phyloP scores from a whole-genome alignment of 2,113 vertebrate species.

The Ptychochromis oligacanthus region DNA sequence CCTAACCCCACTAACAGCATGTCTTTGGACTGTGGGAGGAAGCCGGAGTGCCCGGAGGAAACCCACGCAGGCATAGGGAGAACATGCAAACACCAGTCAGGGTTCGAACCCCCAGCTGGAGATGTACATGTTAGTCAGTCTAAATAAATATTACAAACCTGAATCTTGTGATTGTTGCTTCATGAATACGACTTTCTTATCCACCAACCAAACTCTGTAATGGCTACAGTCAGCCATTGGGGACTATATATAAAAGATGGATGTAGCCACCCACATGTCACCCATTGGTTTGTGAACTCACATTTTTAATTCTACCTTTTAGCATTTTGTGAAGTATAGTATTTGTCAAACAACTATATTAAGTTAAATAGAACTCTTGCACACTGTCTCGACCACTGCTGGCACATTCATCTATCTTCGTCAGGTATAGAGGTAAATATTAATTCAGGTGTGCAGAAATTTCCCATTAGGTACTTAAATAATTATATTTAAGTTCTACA shows the following conservation, averaged over 20 bases:
- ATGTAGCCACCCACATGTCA: background rate
- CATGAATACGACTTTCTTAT: too few relatives aligned
- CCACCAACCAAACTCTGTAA: background rate
- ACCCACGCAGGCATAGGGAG: too few relatives aligned
- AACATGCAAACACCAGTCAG: too few relatives aligned
- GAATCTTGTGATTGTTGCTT: too few relatives aligned
- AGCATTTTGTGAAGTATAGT: background rate
- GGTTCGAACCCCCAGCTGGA: too few relatives aligned
- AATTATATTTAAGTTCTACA: background rate
- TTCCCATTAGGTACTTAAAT: background rate
- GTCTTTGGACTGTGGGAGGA: too few relatives aligned
- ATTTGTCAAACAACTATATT: background rate
- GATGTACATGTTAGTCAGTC: too few relatives aligned
- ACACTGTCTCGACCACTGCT: background rate
- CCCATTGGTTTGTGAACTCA: background rate
- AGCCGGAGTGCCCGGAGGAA: too few relatives aligned
- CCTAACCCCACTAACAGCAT: too few relatives aligned
- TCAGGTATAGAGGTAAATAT: background rate
- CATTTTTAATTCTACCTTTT: background rate
- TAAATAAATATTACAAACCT: too few relatives aligned
- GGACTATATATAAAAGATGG: background rate
- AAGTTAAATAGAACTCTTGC: background rate
- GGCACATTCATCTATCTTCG: background rate
- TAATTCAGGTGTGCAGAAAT: background rate
- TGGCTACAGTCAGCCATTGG: background rate